Base-by-base conservation (phyloP, 2,888 invertebrate genomes). In the Mesochorus sp. region DNA sequence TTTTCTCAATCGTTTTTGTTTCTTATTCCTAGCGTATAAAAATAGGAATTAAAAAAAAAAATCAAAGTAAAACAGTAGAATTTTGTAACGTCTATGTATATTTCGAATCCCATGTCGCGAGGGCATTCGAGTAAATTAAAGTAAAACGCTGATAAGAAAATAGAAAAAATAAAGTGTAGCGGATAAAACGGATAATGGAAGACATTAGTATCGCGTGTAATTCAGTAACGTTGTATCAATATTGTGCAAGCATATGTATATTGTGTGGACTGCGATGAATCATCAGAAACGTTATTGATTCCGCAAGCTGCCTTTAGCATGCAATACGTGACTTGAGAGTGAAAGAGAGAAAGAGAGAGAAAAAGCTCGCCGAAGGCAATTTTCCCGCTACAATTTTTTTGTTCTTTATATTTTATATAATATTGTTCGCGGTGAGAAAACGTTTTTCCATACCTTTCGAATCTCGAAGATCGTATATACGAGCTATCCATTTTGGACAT, bases 301-400 rank as follows among this genome's bases (percentile, higher is more conserved):
- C 51, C 49, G 24, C 12, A 42, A 70, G 37, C 78, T 78, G 78
- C 49, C 78, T 73, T 70, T 68, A 59, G 70, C 74, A 78, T 68
- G 77, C 57, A 53, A 78, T 73, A 74, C 78, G 78, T 74, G 73
- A 78, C 78, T 74, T 21, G 59, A 78, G 78, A n/a, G n/a, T n/a
- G n/a, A n/a, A n/a, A n/a, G n/a, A n/a, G n/a, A n/a, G n/a, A n/a
- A n/a, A n/a, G n/a, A n/a, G n/a, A n/a, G n/a, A n/a, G n/a, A n/a
- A n/a, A n/a, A n/a, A 73, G 74, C 64, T 57, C 31, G 31, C 51
- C 34, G 49, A 68, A 70, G 64, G 64, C 68, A 68, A 73, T 78
- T 78, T 73, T 64, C 73, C 59, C 17, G 3, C n/a, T 14, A 49
- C 47, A n/a, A n/a, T 51, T 14, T 3, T 47, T 31, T 55, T 19